Evolutionary conservation across 2,888 invertebrate genomes (phyloP).

Genomic region (Caenorhabditis becei): DNA sequence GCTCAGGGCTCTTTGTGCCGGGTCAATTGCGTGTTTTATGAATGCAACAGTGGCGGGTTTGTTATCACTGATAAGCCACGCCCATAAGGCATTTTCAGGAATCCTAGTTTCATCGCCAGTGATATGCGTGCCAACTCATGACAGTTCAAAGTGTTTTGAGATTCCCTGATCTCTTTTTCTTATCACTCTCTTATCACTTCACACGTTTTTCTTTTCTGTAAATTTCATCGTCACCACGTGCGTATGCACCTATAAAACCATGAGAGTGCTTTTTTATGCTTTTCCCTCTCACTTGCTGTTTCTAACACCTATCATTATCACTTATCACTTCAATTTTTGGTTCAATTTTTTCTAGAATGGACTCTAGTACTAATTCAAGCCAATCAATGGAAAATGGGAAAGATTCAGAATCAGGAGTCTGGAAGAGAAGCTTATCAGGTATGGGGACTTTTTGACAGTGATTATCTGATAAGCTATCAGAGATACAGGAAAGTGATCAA

Average conservation of each 20-base stretch:
- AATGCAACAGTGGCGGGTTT: constrained; percentile 83
- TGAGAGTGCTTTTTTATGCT: constrained; percentile 15
- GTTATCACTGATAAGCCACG: no score
- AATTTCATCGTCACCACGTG: background rate
- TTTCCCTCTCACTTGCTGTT: constrained; percentile 1
- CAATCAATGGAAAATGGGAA: background rate
- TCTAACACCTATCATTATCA: constrained; percentile 14
- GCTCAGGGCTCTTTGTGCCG: constrained; percentile 82
- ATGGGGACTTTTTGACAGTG: constrained; percentile 3
- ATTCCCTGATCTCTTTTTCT: constrained; percentile 25
- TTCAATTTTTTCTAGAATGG: no score
- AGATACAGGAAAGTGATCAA: no score
- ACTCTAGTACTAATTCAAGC: background rate
- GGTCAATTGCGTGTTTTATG: constrained; percentile 82
- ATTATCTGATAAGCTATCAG: no score
- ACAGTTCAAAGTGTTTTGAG: constrained; percentile 19
- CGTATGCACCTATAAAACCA: constrained; percentile 20
- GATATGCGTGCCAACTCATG: constrained; percentile 25
- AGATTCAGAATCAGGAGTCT: constrained; percentile 16
- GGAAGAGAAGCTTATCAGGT: constrained; percentile 26
- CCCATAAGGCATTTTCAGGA: no score
- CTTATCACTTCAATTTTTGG: background rate
- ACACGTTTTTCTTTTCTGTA: background rate
- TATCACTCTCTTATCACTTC: background rate
- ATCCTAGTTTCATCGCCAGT: constrained; percentile 39